phyloP scores from a whole-genome alignment of 2,888 invertebrate genomes.

The Osmoderma eremita region DNA sequence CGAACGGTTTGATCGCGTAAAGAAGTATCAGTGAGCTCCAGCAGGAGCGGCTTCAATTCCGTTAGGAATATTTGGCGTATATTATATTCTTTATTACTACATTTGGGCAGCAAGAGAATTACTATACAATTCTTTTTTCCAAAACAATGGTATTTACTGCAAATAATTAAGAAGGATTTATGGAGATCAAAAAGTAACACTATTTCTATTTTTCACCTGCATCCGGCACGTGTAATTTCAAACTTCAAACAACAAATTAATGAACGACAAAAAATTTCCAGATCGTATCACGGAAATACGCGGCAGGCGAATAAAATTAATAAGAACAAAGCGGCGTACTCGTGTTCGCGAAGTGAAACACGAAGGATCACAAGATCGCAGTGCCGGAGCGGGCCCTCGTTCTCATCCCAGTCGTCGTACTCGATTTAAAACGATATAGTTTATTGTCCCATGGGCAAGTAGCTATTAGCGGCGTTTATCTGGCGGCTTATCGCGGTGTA shows the following conservation, averaged over 20 bases:
- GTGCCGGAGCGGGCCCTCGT: conserved; percentile 3
- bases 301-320: conserved; percentile 25
- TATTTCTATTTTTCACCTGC: no score
- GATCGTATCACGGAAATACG: conserved; percentile 12
- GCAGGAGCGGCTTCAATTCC: no score
- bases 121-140: no score
- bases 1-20: no score
- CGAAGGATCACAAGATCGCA: conserved; percentile 32
- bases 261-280: background rate
- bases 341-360: conserved; percentile 27
- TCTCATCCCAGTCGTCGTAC: conserved; percentile 1
- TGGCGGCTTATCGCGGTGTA: conserved; percentile 49
- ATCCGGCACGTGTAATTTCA: no score
- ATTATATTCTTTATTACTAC: no score
- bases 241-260: background rate
- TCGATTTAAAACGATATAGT: conserved; percentile 41
- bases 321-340: conserved; percentile 21
- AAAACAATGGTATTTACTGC: no score
- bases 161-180: no score
- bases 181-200: no score
- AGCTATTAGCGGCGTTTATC: conserved; percentile 50
- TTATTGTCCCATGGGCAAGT: conserved; percentile 46
- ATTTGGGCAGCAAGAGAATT: no score
- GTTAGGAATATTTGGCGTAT: no score
- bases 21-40: no score